Evolutionary conservation across 2,888 invertebrate genomes (phyloP), one percentile per base, ranked within the genome.

Genomic region (Phyllotreta cruciferae): DNA sequence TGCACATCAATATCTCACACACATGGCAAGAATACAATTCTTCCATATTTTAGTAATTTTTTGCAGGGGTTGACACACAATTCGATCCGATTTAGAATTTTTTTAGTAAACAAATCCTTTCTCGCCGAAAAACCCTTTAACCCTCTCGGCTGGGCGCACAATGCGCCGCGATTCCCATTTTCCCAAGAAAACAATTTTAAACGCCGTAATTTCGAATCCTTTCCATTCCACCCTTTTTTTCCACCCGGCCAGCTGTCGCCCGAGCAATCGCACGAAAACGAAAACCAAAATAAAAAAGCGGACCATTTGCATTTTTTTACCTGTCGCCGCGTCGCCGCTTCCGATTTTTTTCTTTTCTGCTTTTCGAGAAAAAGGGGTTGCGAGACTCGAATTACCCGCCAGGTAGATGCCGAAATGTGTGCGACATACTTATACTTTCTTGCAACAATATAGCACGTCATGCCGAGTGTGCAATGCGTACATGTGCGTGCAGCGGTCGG

Each of bases 221-320:
- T 37, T 52, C 13, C 52, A 13, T 37, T 52, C 38, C 38, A 52
- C 52, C 52, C 52, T 52, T 52, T 52, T 52, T 52, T 52, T 14
- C 9, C 35, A 10, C 52, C 52, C 5, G n/a, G 13, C 52, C 52
- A 52, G 52, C 52, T 52, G 52, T 41, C 41, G 41, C 41, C 24
- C 24, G 24, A 3, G 24, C 24, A 24, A 24, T 24, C 24, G 4
- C 24, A 24, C 24, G 24, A 24, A 24, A 24, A 24, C 24, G 24
- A 24, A 24, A 24, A 24, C 24, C 24, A 24, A 24, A 24, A 24
- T 24, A 24, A 52, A 52, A 64, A 58, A 66, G 63, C 67, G 60
- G 62, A 60, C 62, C 62, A 69, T 69, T 69, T 69, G 69, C 69
- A 69, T 69, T 69, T 69, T 24, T 69, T 69, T 69, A 69, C 69